A percentile compares a stretch with the other conserved stretches of the same genome.
These are phyloP conservation scores for Hycleus phaleratus DNA, from an alignment of 1,140 invertebrate species.

Conservation along the genomic window DNA sequence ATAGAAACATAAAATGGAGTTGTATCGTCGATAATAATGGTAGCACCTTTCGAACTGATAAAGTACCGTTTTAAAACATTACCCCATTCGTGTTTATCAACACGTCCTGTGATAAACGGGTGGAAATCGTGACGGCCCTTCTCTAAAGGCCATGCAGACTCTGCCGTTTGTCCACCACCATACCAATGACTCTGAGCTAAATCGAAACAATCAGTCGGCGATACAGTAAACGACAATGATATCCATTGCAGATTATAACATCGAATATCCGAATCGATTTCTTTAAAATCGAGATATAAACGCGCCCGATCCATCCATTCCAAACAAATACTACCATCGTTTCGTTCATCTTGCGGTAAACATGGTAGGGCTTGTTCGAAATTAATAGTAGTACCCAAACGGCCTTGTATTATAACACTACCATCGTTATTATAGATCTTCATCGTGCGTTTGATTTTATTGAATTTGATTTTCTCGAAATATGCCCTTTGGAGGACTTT, in stretches of 20 bases:
- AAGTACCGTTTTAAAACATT: conserved; percentile 76
- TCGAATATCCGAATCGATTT: conserved; percentile 49
- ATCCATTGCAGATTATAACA: conserved; percentile 82
- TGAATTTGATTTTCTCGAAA: conserved; percentile 77
- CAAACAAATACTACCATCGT: conserved; percentile 58
- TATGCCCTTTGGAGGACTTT: conserved; percentile 72
- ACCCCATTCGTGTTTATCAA: conserved; percentile 69
- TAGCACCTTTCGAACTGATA: conserved; percentile 75
- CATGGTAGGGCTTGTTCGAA: conserved; percentile 63
- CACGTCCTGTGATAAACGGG: conserved; percentile 75
- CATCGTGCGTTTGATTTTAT: conserved; percentile 66
- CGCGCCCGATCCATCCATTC: conserved; percentile 72
- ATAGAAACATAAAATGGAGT: conserved; percentile 74
- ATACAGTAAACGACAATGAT: conserved; percentile 52
- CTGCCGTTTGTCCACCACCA: conserved; percentile 69
- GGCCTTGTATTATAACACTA: conserved; percentile 61
- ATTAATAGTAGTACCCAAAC: conserved; percentile 52
- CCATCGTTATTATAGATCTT: conserved; percentile 58
- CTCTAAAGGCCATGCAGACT: conserved; percentile 72
- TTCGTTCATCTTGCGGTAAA: conserved; percentile 51
- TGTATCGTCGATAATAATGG: conserved; percentile 65
- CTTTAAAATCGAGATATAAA: conserved; percentile 59
- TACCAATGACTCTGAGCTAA: conserved; percentile 67
- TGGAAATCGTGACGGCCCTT: conserved; percentile 60
- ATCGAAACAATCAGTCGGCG: conserved; percentile 77